Evolutionary conservation across 2,888 invertebrate species (phyloP).

Genomic region (Xestia ashworthii): DNA sequence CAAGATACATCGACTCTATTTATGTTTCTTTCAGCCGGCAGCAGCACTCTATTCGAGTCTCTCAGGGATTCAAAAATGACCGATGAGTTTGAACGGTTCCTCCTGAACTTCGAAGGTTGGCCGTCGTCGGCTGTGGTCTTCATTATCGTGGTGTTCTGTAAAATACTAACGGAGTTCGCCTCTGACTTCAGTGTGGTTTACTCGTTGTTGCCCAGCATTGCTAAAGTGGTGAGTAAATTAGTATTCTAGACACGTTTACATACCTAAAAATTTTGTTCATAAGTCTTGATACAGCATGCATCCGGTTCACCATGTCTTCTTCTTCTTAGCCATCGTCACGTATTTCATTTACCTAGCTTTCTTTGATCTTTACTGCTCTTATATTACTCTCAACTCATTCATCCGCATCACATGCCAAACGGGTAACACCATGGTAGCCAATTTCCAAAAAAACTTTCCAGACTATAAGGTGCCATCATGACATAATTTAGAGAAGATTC

Average conservation of each 20-base stretch:
- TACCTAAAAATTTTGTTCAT: background rate
- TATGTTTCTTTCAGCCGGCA: slow-evolving; percentile 70
- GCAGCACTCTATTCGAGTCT: slow-evolving; percentile 76
- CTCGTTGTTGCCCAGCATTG: slow-evolving; percentile 75
- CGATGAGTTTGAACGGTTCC: slow-evolving; percentile 75
- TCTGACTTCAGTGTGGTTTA: slow-evolving; percentile 74
- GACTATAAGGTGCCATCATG: background rate
- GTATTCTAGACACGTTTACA: no score
- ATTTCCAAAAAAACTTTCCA: background rate
- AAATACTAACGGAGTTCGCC: slow-evolving; percentile 79
- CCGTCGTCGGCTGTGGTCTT: slow-evolving; percentile 73
- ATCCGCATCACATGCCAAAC: background rate
- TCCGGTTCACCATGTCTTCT: background rate
- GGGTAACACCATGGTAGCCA: background rate
- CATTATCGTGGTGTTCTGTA: slow-evolving; percentile 76
- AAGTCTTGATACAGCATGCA: background rate
- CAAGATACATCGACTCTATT: background rate
- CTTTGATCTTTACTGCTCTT: background rate
- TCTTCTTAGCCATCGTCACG: background rate
- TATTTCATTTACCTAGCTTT: background rate
- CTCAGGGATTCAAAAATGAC: slow-evolving; percentile 78
- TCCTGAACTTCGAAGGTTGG: slow-evolving; percentile 72
- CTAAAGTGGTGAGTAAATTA: slow-evolving; percentile 74
- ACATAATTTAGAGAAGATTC: background rate
- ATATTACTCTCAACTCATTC: background rate